Evolutionary conservation across 2,888 invertebrate species (phyloP).

Genomic region (Empis stercorea): DNA sequence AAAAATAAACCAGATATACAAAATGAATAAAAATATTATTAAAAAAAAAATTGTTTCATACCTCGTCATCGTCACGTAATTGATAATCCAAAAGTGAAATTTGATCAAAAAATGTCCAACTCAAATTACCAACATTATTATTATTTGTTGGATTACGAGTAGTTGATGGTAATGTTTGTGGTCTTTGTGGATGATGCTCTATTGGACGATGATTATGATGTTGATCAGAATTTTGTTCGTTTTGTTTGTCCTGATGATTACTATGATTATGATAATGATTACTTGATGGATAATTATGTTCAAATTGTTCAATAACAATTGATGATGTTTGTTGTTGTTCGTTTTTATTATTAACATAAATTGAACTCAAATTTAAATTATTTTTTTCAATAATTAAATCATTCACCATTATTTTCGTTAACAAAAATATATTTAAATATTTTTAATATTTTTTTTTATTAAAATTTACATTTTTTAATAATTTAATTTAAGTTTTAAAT

Average conservation of each 20-base stretch:
- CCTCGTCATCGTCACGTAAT: neutral
- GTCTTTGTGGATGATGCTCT: neutral
- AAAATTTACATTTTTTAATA: too few relatives aligned
- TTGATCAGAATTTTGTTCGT: neutral
- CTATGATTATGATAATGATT: neutral
- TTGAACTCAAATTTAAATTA: conserved; percentile 2
- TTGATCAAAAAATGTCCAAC: conserved; percentile 2
- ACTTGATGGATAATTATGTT: neutral
- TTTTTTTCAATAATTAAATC: neutral
- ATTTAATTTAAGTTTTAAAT: too few relatives aligned
- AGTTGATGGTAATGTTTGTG: neutral
- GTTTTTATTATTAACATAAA: neutral
- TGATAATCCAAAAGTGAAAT: neutral
- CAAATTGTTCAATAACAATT: too few relatives aligned
- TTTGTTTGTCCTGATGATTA: neutral
- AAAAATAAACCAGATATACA: too few relatives aligned
- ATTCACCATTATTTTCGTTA: neutral
- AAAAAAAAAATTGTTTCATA: neutral
- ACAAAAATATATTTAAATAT: too few relatives aligned
- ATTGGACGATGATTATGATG: neutral
- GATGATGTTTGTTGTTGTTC: too few relatives aligned
- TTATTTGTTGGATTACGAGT: neutral
- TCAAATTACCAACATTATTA: neutral
- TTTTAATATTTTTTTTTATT: too few relatives aligned
- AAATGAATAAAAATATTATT: too few relatives aligned